phyloP scores from a whole-genome alignment of 2,888 invertebrate genomes.

The Ecdyonurus torrentis region DNA sequence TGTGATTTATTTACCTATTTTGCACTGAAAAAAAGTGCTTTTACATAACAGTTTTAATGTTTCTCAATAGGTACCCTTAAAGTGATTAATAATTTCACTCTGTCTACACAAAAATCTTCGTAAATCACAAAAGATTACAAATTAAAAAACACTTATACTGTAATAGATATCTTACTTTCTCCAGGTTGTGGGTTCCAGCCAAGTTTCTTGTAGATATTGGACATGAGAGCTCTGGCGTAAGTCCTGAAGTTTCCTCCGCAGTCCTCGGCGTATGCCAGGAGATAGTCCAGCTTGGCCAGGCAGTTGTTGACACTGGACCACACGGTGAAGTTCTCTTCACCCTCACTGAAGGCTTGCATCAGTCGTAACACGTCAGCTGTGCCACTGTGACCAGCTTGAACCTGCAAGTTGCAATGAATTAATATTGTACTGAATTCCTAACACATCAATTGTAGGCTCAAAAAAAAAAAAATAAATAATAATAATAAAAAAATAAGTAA shows the following conservation, averaged over 20 bases:
- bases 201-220: constrained; percentile 49
- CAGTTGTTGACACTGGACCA: constrained; percentile 76
- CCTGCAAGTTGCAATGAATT: constrained; percentile 15
- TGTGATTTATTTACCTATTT: too few relatives aligned
- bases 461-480: neutral
- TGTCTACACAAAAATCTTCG: too few relatives aligned
- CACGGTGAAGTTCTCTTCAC: constrained; percentile 80
- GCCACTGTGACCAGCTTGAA: constrained; percentile 67
- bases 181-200: constrained; percentile 73
- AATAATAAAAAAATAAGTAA: too few relatives aligned
- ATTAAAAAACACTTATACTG: too few relatives aligned
- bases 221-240: constrained; percentile 57
- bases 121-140: too few relatives aligned
- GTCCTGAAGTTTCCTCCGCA: constrained; percentile 47
- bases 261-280: constrained; percentile 65
- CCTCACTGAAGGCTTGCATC: constrained; percentile 62
- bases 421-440: neutral
- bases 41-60: too few relatives aligned
- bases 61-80: too few relatives aligned
- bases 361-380: constrained; percentile 69
- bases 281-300: constrained; percentile 52
- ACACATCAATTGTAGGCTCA: neutral
- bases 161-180: constrained; percentile 62
- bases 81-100: too few relatives aligned
- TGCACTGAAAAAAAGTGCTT: too few relatives aligned